Evolutionary conservation across 2,888 invertebrate species (phyloP).

Genomic region (Oegoconia quadripuncta): DNA sequence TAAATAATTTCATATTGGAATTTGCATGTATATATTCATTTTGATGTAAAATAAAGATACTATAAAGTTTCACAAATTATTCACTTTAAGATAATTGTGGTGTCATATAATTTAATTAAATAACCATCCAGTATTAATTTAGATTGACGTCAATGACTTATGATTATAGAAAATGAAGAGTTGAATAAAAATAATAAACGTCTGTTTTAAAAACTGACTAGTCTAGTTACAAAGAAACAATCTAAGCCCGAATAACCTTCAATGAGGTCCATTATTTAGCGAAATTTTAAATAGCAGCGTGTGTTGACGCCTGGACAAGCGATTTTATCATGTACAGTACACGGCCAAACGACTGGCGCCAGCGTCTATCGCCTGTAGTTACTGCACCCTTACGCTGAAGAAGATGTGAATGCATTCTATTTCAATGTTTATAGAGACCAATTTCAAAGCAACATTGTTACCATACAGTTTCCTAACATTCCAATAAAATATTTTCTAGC

Average conservation of each 20-base stretch:
- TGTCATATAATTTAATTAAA: no score
- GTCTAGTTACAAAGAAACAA: background rate
- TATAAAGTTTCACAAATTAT: no score
- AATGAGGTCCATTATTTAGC: constrained; percentile 27
- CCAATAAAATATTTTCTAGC: constrained; percentile 29
- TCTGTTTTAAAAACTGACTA: no score
- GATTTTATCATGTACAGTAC: constrained; percentile 64
- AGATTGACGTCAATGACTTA: no score
- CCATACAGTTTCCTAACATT: constrained; percentile 40
- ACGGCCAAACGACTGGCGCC: constrained; percentile 62
- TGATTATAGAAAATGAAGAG: no score
- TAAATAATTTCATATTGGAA: no score
- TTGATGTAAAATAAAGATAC: no score
- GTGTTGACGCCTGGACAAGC: constrained; percentile 47
- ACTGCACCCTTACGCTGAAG: constrained; percentile 45
- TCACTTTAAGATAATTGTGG: no score
- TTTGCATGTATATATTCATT: no score
- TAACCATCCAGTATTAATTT: no score
- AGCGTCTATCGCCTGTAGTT: constrained; percentile 56
- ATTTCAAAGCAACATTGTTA: constrained; percentile 48
- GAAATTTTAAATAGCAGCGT: constrained; percentile 48
- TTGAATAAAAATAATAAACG: no score
- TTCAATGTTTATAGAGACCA: constrained; percentile 48
- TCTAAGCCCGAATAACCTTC: background rate
- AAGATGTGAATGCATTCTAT: constrained; percentile 56